Evolutionary conservation across 2,113 vertebrate genomes (phyloP).

Genomic region (Seriola quinqueradiata): DNA sequence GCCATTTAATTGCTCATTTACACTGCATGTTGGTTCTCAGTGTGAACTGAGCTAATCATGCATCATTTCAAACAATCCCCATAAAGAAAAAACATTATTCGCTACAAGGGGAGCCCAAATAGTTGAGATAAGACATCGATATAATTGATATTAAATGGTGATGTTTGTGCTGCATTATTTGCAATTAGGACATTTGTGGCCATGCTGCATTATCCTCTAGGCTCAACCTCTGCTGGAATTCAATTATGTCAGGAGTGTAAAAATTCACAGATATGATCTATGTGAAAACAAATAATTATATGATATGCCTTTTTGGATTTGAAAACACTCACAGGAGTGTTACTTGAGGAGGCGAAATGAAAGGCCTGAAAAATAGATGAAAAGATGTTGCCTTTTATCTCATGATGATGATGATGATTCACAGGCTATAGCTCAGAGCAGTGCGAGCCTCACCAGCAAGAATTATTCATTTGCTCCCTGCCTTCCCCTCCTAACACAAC

Average conservation of each 20-base stretch:
- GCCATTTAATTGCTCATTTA: conserved; percentile 57
- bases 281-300: conserved; percentile 57
- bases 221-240: conserved; percentile 54
- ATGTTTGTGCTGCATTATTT: conserved; percentile 58
- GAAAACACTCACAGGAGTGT: conserved; percentile 49
- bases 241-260: conserved; percentile 37
- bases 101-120: conserved; percentile 45
- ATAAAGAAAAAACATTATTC: conserved; percentile 47
- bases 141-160: conserved; percentile 67
- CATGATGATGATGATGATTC: conserved; percentile 62
- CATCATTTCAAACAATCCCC: conserved; percentile 58
- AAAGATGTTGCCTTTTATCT: conserved; percentile 69
- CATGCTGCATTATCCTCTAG: conserved; percentile 47
- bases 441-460: conserved; percentile 54
- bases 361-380: conserved; percentile 59
- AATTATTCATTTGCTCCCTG: conserved; percentile 63
- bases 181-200: conserved; percentile 59
- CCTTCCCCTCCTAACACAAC: conserved; percentile 30
- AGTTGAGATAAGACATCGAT: conserved; percentile 61
- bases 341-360: conserved; percentile 39
- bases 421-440: conserved; percentile 62
- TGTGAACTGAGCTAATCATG: conserved; percentile 50
- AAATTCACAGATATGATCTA: conserved; percentile 60
- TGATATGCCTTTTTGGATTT: conserved; percentile 47
- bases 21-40: conserved; percentile 40